Evolutionary conservation across 2,888 invertebrate species (phyloP), one percentile per base, ranked within the genome.

Genomic region (Patella ulyssiponensis): DNA sequence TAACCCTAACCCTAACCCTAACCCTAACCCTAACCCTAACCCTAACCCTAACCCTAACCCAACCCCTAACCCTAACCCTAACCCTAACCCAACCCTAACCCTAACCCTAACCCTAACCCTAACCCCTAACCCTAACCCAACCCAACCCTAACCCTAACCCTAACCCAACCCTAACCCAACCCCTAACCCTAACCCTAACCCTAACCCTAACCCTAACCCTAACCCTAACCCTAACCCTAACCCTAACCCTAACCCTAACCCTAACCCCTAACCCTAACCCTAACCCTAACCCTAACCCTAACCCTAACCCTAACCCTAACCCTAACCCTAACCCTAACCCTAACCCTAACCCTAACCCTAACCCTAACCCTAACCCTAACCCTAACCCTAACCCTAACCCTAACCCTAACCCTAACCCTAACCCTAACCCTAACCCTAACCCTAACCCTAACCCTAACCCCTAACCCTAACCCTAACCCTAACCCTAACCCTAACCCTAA

Each of bases 1-100:
- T 54, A 54, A 54, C 54, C 54, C 54, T 54, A 54, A 54, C 54
- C 54, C 54, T 54, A 54, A 54, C 54, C 54, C 54, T 54, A 54
- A 54, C 54, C 54, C 54, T 54, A 54, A 54, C 54, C 54, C 54
- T 54, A 54, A 54, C 54, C 54, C 54, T 54, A 54, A 54, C 54
- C 54, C 54, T 54, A 54, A 54, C 54, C 54, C 54, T 54, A 54
- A 54, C 54, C 54, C 54, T 54, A 54, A 54, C 54, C 54, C 54
- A 2, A 54, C 1, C 54, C 17, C 54, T 17, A 12, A 15, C 12
- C 54, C 54, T 54, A 54, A 54, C 54, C 54, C 54, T 54, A 27
- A 27, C 27, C 54, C 54, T 54, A 54, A 15, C 12, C 54, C 54
- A 12, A 15, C 12, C 54, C 54, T 54, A 54, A 54, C 27, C 27